phyloP scores from a whole-genome alignment of 35 echinoderm and acorn worm species.

The Acanthaster planci region DNA sequence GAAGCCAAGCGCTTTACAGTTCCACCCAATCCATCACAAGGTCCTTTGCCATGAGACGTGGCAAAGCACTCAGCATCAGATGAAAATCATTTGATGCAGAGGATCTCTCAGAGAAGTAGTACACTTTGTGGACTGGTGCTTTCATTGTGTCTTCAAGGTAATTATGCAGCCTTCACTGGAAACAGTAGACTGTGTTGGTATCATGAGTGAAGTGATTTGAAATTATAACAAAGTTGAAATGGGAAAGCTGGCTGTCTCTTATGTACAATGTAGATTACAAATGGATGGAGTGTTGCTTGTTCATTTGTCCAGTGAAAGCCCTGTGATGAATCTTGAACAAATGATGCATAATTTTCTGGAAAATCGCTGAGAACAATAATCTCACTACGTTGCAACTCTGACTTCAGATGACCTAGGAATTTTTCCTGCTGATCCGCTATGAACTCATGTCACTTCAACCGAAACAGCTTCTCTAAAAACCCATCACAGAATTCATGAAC shows the following conservation, averaged over 20 bases:
- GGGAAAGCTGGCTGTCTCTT: neutral
- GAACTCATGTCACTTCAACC: neutral
- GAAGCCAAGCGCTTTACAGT: no score
- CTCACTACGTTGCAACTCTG: neutral
- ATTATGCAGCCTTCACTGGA: neutral
- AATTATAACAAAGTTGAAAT: neutral
- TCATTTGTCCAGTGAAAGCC: constrained; percentile 48
- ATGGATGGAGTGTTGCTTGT: constrained; percentile 49
- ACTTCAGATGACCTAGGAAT: neutral
- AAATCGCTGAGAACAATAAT: constrained; percentile 31
- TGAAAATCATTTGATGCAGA: constrained; percentile 42
- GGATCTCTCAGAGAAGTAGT: constrained; percentile 40
- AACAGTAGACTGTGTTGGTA: neutral
- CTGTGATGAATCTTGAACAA: constrained; percentile 30
- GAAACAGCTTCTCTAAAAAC: neutral
- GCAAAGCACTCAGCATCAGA: no score
- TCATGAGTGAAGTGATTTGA: neutral
- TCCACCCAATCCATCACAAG: no score
- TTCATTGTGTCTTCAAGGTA: neutral
- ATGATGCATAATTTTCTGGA: constrained; percentile 30
- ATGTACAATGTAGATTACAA: constrained; percentile 37
- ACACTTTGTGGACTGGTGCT: neutral
- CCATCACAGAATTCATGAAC: neutral
- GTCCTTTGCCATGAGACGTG: no score
- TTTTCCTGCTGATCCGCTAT: neutral